Evolutionary conservation across 2,888 invertebrate genomes (phyloP).

Genomic region (Azorinus chamasolen): DNA sequence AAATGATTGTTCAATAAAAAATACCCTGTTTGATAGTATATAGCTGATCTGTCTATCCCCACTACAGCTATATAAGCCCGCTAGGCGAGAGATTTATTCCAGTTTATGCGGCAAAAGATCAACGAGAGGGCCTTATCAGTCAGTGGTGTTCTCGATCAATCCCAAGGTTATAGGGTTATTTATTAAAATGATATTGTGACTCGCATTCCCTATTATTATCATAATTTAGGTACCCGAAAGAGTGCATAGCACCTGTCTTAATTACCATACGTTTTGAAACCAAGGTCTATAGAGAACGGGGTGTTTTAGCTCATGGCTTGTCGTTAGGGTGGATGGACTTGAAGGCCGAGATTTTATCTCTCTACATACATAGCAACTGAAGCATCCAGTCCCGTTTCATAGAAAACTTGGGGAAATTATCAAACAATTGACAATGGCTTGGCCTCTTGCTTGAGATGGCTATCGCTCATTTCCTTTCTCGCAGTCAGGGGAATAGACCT

Average conservation of each 20-base stretch:
- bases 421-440: conserved; percentile 63
- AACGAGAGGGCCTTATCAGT: conserved; percentile 35
- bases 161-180: conserved; percentile 42
- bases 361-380: conserved; percentile 61
- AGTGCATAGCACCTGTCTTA: conserved; percentile 55
- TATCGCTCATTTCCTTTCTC: conserved; percentile 66
- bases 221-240: conserved; percentile 44
- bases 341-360: conserved; percentile 58
- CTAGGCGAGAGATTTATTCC: not conserved
- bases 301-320: conserved; percentile 54
- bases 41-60: no score
- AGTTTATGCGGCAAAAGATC: conserved; percentile 3
- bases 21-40: no score
- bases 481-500: conserved; percentile 51
- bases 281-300: conserved; percentile 5
- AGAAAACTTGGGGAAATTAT: conserved; percentile 62
- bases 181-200: conserved; percentile 54
- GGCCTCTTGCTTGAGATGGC: conserved; percentile 54
- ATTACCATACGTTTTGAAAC: conserved; percentile 32
- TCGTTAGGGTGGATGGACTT: conserved; percentile 56
- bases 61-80: no score
- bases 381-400: conserved; percentile 60
- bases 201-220: conserved; percentile 49
- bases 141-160: conserved; percentile 28
- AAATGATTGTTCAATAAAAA: no score